Base-by-base conservation (phyloP, 2,797 vertebrate species). In the Melanotaenia pygmaea region DNA sequence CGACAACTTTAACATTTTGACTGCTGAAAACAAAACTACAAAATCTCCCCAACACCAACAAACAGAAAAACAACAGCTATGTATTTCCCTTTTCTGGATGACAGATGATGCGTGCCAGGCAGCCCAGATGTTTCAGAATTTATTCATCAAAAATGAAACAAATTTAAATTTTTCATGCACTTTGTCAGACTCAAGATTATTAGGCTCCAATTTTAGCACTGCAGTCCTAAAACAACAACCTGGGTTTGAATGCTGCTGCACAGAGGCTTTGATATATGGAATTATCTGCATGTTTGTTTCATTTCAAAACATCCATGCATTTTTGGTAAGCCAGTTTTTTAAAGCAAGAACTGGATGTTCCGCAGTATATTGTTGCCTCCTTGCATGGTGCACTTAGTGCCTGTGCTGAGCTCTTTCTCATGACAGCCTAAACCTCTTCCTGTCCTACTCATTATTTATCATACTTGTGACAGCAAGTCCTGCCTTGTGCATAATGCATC, bases 371-470 rank as follows among this genome's bases (percentile, higher is more conserved):
- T 7, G n/a, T 2, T 61, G 59, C 56, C 18, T 58, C 45, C 57
- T 22, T 59, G 28, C 59, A 45, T 45, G 59, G 59, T 66, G 45
- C 35, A 43, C 13, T 58, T 18, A 3, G 4, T 34, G 45, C n/a
- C 12, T 35, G 11, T 47, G 28, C 71, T 20, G 37, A 72, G 56
- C 2, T 32, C 30, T 35, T 7, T 45, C 35, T 50, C 54, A 35
- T 70, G 63, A 72, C 59, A 64, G 67, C 66, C 57, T 38, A 59
- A 65, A 58, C 67, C 54, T 62, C 61, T 60, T 81, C 65, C 61
- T 66, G 64, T 77, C 58, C 13, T 24, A 14, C 57, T 47, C 64
- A 64, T 80, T 63, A 68, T 80, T 74, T 59, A 77, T 82, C 53
- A 66, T n/a, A 50, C 53, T 57, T 53, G 12, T 62, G 59, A 64